Base-by-base conservation (phyloP, 2,888 invertebrate species). In the Hyppa rectilinea region DNA sequence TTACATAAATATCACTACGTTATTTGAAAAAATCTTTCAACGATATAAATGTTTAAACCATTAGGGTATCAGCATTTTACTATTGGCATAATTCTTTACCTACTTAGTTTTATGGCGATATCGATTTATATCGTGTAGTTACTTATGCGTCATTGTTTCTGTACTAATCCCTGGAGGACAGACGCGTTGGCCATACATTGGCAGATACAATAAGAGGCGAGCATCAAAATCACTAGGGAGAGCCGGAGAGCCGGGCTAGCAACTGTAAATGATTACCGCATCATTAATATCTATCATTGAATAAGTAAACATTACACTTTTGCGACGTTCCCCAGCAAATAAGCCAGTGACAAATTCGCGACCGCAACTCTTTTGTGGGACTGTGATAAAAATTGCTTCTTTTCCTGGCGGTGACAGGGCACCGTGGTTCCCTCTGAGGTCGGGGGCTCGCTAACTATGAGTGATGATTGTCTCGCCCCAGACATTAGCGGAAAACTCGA, bases 291-390 rank as follows among this genome's bases (percentile, higher is more conserved):
- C 91, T 90, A 92, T 92, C 91, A 90, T 86, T 80, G 71, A 89
- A 88, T 87, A 87, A 87, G 87, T 86, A 89, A 89, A 89, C 88
- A 90, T 88, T 85, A 82, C 84, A 86, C 85, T 87, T 87, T 86
- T 84, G 80, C 80, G 81, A 76, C 78, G 82, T 87, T 88, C 89
- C 91, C 89, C 85, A 84, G 80, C 88, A 90, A 90, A 90, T 93
- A 93, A 92, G 89, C 90, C 90, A 87, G 89, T 94, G 94, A 95
- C 95, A 95, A 95, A 94, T 95, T 92, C 89, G 87, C 83, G 86
- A 85, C 87, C 87, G 88, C 93, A 95, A 95, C 95, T 95, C 95
- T 95, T 94, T 95, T 94, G 94, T 92, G 92, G 89, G 70, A 88
- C 84, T 81, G 89, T 89, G 93, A 94, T 95, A 94, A 95, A 95